phyloP scores from a whole-genome alignment of 2,113 vertebrate genomes.

The Macaca nemestrina region DNA sequence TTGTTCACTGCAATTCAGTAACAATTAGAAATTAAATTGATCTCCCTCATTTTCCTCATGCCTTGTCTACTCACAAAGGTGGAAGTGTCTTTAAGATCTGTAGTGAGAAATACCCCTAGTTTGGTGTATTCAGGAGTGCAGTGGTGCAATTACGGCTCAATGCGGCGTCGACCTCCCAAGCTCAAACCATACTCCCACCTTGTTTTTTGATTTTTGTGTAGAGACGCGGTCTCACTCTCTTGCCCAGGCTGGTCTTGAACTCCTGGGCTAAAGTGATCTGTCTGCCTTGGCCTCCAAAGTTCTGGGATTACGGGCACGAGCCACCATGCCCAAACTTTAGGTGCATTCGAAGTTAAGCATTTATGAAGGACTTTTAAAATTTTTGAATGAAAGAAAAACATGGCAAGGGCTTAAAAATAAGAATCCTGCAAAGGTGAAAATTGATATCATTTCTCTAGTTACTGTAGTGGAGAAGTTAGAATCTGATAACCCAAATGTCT shows the following conservation, averaged over 20 bases:
- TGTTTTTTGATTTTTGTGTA: no score
- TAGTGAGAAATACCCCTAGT: neutral
- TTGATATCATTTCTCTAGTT: neutral
- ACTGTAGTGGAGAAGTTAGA: neutral
- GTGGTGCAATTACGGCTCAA: no score
- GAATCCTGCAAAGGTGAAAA: neutral
- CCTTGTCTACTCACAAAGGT: neutral
- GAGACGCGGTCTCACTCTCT: no score
- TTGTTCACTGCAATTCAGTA: neutral
- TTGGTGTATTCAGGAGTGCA: neutral
- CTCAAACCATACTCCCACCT: no score
- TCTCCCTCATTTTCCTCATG: neutral
- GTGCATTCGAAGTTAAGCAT: neutral
- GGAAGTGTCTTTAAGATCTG: neutral
- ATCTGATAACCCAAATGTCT: neutral
- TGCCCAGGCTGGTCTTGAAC: no score
- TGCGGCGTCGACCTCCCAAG: no score
- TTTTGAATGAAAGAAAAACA: neutral
- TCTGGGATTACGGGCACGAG: no score
- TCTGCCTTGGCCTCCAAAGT: no score
- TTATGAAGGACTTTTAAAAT: conserved; percentile 7
- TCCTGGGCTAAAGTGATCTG: no score
- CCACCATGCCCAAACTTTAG: no score
- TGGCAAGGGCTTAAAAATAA: neutral
- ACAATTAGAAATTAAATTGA: neutral